Conservation (phyloP, 2,113 vertebrate genomes). For the Myiozetetes cayanensis region DNA sequence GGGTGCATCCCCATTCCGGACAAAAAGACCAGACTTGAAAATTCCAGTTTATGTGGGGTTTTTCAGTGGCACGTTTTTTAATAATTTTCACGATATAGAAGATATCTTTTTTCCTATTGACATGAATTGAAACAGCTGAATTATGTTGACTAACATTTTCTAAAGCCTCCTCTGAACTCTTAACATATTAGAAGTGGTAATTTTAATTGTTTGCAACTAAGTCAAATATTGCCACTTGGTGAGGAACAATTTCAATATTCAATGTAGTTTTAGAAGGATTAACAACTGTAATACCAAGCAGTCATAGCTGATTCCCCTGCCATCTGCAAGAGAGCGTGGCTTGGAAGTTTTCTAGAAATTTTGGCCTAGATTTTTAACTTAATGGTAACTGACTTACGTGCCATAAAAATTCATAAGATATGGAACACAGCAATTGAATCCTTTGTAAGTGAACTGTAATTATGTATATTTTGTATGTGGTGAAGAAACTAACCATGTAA, state of each 20-base stretch:
- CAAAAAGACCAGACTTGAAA: not conserved
- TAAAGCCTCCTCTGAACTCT: not conserved
- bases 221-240: not conserved
- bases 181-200: not conserved
- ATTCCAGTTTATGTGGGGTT: not conserved
- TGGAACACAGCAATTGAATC: not conserved
- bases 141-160: not conserved
- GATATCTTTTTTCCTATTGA: not conserved
- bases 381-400: not conserved
- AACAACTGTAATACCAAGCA: not conserved
- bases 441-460: constrained; percentile 50
- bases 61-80: not conserved
- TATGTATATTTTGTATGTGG: constrained; percentile 54
- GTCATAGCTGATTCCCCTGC: not conserved
- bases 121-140: not conserved
- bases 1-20: not conserved
- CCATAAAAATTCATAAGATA: constrained; percentile 34
- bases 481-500: constrained; percentile 60
- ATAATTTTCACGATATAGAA: not conserved
- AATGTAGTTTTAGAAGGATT: not conserved
- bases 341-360: constrained; percentile 5
- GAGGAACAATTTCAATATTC: not conserved
- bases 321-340: not conserved
- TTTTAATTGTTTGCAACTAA: not conserved
- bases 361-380: constrained; percentile 16